These are phyloP conservation scores for Cyprinodon diabolis DNA, from an alignment of 2,797 vertebrate species.

Conservation along the genomic window DNA sequence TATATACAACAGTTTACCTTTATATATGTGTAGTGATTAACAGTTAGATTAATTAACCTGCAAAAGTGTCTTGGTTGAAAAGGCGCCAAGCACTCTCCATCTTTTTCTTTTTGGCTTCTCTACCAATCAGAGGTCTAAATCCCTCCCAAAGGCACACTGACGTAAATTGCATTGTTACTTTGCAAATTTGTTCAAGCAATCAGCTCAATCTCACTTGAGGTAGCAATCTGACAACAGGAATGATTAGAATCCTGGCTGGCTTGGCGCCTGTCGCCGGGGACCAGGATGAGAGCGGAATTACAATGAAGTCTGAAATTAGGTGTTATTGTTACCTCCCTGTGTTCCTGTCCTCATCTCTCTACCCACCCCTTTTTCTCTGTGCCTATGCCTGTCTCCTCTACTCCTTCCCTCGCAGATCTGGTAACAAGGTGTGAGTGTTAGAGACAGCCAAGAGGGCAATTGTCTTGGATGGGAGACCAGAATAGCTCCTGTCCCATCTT, in stretches of 20 bases:
- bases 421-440: slow-evolving; percentile 66
- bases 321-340: slow-evolving; percentile 67
- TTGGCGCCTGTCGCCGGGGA: slow-evolving; percentile 64
- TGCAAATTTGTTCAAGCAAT: slow-evolving; percentile 83
- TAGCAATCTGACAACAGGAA: slow-evolving; percentile 74
- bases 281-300: slow-evolving; percentile 73
- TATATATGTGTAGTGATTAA: slow-evolving; percentile 45
- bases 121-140: slow-evolving; percentile 37
- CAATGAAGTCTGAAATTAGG: slow-evolving; percentile 73
- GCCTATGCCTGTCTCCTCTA: slow-evolving; percentile 43
- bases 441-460: slow-evolving; percentile 56
- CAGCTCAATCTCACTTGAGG: slow-evolving; percentile 78
- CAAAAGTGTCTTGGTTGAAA: slow-evolving; percentile 27
- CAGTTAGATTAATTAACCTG: slow-evolving; percentile 50
- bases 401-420: slow-evolving; percentile 38
- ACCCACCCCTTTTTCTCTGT: slow-evolving; percentile 36
- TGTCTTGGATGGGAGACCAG: slow-evolving; percentile 40
- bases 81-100: slow-evolving; percentile 32
- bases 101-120: slow-evolving; percentile 31
- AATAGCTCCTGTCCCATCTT: slow-evolving; percentile 39
- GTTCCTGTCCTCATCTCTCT: slow-evolving; percentile 52
- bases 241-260: slow-evolving; percentile 77
- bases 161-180: slow-evolving; percentile 80
- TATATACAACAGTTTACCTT: slow-evolving; percentile 7
- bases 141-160: slow-evolving; percentile 55